Evolutionary conservation across 2,888 invertebrate genomes (phyloP), one percentile per base, ranked within the genome.

Genomic region (Pammene aurita): DNA sequence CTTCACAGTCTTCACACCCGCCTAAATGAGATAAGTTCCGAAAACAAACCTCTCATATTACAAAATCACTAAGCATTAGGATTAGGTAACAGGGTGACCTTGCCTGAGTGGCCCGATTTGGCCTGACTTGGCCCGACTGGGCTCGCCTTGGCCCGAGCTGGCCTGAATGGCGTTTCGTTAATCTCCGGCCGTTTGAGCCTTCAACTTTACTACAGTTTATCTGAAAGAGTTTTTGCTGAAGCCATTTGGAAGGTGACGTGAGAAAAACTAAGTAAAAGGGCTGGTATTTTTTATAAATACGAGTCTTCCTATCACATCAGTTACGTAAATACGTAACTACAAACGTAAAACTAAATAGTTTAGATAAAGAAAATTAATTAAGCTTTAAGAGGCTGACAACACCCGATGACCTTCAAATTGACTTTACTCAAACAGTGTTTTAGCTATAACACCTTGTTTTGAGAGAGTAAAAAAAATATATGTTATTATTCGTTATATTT

Each of bases 151-250:
- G 46, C 64, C 38, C 16, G 35, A 46, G 14, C 56, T 50, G 41
- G 34, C 66, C 38, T 16, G 41, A 57, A 35, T 44, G 44, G 6
- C 42, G 34, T 52, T 42, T 56, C 57, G 56, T 66, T 50, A 66
- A 66, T 57, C 34, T 57, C 16, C 38, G n/a, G 48, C 16, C 48
- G 48, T 48, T 46, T 34, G 4, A 50, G 65, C 65, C 38, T 57
- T 57, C 35, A 65, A 42, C 57, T 14, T 66, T 57, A 66, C 65
- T 57, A 50, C 35, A 18, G 14, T 66, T 65, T 66, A 66, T 66
- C 48, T 26, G 42, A 34, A 41, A 48, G 56, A 46, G 50, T 42
- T 65, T 61, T 61, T 50, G 48, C 38, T 11, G 26, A 26, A 46
- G 57, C 34, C 14, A 66, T 57, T 57, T 66, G 57, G 57, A 56